Base-by-base conservation (phyloP, 2,113 vertebrate genomes). In the Sinocyclocheilus anshuiensis region DNA sequence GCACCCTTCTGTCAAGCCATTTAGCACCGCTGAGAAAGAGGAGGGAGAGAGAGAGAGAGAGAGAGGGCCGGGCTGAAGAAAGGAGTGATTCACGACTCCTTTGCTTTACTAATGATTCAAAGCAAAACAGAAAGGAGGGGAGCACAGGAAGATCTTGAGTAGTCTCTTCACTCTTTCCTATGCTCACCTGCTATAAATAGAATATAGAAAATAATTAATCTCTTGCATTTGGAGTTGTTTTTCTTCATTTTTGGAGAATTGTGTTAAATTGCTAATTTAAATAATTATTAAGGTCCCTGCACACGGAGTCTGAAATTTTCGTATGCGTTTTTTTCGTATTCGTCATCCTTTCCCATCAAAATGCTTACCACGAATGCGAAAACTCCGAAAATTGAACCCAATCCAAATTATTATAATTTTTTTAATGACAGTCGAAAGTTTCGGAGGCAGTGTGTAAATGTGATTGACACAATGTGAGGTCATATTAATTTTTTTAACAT, bases 1-100 rank as follows among this genome's bases (percentile, higher is more conserved):
- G 93, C 93, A 93, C 94, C 97, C 97, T 98, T 98, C 97, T 99
- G 98, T 99, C 97, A 99, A 97, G 97, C 97, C 94, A 96, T 99
- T 99, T 99, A 98, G 98, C 97, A 97, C 97, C 97, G 95, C 94
- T 93, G 95, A 96, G 96, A 95, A 94, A 94, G 93, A 92, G 93
- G 90, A 92, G 92, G 92, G 90, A 92, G 92, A 90, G 90, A 90
- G 90, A 26, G 26, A 33, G 29, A 33, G 29, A 93, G 92, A 93
- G 92, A 88, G 84, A 90, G 90, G 88, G 76, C 63, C 20, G 87
- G 50, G 63, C 72, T 81, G 92, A 91, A 93, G 91, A 88, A 83
- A 71, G 50, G 50, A 36, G 89, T 95, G 94, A 95, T 96, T 95
- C 94, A 96, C 93, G 90, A 91, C 93, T 93, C 90, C 92, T 91